These are phyloP conservation scores for Syrrhaptes paradoxus DNA, from an alignment of 2,113 vertebrate species.

Conservation along the genomic window DNA sequence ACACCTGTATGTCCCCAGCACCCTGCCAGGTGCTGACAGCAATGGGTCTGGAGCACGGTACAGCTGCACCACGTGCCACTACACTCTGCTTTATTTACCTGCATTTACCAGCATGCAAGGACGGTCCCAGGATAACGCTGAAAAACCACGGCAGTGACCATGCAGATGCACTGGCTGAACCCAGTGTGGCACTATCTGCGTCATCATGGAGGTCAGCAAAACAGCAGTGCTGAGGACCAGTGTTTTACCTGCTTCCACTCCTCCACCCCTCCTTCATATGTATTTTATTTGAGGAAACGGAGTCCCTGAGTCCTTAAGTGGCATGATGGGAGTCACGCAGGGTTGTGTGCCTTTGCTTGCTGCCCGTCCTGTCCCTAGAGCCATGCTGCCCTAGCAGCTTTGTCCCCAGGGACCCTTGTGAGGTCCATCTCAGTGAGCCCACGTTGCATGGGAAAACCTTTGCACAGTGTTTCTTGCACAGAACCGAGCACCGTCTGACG, in stretches of 20 bases:
- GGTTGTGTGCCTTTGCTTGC: neutral
- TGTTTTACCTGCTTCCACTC: neutral
- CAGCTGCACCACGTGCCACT: fast-evolving
- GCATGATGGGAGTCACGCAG: neutral
- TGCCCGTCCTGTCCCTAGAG: neutral
- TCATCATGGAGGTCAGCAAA: neutral
- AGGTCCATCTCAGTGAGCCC: neutral
- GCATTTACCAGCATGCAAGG: neutral
- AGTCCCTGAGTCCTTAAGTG: neutral
- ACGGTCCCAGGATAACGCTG: fast-evolving
- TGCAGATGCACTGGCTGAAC: neutral
- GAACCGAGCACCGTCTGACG: fast-evolving
- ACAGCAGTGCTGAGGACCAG: neutral
- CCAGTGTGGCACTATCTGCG: neutral
- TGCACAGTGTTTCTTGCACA: neutral
- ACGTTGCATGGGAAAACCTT: neutral
- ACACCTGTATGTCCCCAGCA: neutral
- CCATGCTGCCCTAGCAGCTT: neutral
- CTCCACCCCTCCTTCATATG: neutral
- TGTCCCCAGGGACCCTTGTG: fast-evolving
- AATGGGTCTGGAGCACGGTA: fast-evolving
- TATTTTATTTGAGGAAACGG: neutral
- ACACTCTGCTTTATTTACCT: neutral
- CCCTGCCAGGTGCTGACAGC: neutral
- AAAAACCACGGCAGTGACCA: fast-evolving